Conservation (phyloP, 1,140 invertebrate species). For the Drosophila kanapiae region DNA sequence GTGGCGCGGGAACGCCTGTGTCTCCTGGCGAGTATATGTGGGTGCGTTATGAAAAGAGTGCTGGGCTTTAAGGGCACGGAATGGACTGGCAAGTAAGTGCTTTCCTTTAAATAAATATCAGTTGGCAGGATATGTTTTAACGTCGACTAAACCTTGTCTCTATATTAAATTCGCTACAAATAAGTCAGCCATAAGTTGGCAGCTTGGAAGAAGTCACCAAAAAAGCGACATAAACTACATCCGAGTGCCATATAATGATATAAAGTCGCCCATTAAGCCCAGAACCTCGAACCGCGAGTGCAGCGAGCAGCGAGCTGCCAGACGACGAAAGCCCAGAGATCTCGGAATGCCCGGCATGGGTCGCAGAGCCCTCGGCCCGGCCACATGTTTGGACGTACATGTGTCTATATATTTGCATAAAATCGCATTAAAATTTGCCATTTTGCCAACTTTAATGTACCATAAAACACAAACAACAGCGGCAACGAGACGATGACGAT, state of each 20-base stretch:
- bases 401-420: constrained; percentile 68
- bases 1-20: neutral
- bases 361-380: constrained; percentile 9
- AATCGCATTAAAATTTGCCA: constrained; percentile 82
- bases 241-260: constrained; percentile 31
- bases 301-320: constrained; percentile 1
- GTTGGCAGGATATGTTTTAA: neutral
- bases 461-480: constrained; percentile 66
- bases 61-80: neutral
- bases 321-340: neutral
- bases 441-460: constrained; percentile 81
- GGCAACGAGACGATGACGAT: constrained; percentile 35
- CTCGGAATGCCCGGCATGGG: constrained; percentile 11
- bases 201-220: constrained; percentile 13
- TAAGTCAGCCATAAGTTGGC: neutral
- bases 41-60: neutral
- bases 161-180: neutral
- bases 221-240: constrained; percentile 24
- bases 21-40: too few relatives aligned
- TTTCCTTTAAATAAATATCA: too few relatives aligned
- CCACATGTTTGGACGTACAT: constrained; percentile 23
- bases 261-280: constrained; percentile 20
- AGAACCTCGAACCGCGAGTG: constrained; percentile 24
- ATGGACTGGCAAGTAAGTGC: too few relatives aligned
- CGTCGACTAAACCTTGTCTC: neutral